These are phyloP conservation scores for Pogona vitticeps DNA, from an alignment of 2,113 vertebrate species.

Conservation along the genomic window DNA sequence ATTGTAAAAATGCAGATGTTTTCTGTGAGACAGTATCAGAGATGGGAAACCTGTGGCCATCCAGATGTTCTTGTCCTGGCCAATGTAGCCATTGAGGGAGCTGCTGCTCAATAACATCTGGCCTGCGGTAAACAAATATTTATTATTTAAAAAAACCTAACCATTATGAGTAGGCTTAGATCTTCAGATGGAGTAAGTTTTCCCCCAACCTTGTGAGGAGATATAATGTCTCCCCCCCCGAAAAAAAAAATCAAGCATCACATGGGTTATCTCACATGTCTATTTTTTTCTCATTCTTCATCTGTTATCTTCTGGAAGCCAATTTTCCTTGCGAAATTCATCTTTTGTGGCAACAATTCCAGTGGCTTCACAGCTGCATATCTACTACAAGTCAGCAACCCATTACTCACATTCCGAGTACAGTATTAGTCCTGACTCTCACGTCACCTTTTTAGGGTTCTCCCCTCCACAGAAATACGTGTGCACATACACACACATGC, in stretches of 20 bases:
- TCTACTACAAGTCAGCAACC: constrained; percentile 49
- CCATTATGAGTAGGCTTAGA: neutral
- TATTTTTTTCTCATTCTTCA: constrained; percentile 56
- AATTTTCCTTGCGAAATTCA: constrained; percentile 53
- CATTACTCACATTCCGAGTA: constrained; percentile 58
- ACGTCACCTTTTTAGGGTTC: constrained; percentile 45
- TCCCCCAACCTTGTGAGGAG: neutral
- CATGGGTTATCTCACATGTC: constrained; percentile 38
- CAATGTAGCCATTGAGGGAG: neutral
- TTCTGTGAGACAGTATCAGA: neutral
- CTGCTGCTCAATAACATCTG: neutral
- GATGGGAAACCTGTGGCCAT: neutral
- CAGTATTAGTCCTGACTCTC: constrained; percentile 23
- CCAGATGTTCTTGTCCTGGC: neutral
- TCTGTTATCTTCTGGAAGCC: constrained; percentile 50
- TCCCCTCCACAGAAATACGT: constrained; percentile 16
- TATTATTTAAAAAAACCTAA: neutral
- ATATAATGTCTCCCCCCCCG: constrained; percentile 40
- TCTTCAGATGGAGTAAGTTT: neutral
- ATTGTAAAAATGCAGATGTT: neutral
- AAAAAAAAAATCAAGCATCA: constrained; percentile 58
- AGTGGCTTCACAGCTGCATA: constrained; percentile 58
- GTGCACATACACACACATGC: neutral
- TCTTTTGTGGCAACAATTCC: constrained; percentile 61
- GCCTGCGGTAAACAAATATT: neutral